Evolutionary conservation across 2,888 invertebrate species (phyloP).

Genomic region (Protonemura montana): DNA sequence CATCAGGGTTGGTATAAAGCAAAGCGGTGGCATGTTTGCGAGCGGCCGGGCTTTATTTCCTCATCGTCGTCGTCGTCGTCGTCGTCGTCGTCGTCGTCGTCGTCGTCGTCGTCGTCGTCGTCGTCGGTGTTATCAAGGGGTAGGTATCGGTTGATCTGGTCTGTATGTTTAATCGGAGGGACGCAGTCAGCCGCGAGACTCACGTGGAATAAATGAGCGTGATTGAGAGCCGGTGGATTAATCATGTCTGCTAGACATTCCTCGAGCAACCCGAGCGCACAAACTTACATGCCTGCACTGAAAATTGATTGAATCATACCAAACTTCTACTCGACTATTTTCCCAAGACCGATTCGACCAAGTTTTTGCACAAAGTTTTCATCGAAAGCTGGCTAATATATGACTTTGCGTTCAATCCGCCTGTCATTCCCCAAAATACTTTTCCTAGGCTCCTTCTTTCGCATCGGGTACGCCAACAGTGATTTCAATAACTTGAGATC

Average conservation of each 20-base stretch:
- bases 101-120: background rate
- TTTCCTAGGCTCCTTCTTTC: background rate
- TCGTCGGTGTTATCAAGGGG: background rate
- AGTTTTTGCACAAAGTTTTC: background rate
- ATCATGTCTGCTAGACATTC: background rate
- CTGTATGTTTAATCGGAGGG: background rate
- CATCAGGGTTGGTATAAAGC: background rate
- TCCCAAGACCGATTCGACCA: background rate
- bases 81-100: background rate
- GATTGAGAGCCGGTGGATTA: background rate
- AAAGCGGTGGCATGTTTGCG: background rate
- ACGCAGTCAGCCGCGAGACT: background rate
- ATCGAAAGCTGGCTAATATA: background rate
- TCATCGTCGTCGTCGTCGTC: background rate
- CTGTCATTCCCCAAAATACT: background rate
- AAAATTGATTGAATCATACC: background rate
- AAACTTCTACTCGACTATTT: conserved; percentile 5
- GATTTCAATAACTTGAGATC: conserved; percentile 33
- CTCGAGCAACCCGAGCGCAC: background rate
- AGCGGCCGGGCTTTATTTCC: background rate
- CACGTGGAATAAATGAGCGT: background rate
- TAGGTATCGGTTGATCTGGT: background rate
- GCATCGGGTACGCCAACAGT: conserved; percentile 7
- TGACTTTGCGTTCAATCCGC: conserved; percentile 12
- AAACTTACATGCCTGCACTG: background rate